These are phyloP conservation scores for Augochlorella aurata DNA, from an alignment of 2,888 invertebrate genomes.

Conservation along the genomic window DNA sequence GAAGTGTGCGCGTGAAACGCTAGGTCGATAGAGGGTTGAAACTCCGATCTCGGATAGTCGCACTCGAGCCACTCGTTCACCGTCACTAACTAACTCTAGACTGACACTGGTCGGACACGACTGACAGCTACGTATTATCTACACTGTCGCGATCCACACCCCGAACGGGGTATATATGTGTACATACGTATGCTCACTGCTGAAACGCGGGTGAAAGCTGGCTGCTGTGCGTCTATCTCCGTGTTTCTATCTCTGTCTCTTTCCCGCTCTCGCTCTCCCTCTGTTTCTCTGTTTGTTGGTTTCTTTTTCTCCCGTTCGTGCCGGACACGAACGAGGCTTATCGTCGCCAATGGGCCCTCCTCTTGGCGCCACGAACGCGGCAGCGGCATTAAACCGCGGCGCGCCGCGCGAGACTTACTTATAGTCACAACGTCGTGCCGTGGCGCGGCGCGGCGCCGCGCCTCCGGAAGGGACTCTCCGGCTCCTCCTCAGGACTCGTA, in stretches of 20 bases:
- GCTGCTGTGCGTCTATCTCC: slow-evolving; percentile 59
- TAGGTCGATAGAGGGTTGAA: background rate
- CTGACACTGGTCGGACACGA: slow-evolving; percentile 53
- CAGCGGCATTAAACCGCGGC: slow-evolving; percentile 79
- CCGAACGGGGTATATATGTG: slow-evolving; percentile 50
- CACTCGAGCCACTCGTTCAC: slow-evolving; percentile 38
- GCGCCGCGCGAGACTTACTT: slow-evolving; percentile 79
- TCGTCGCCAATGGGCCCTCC: slow-evolving; percentile 73
- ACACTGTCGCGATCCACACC: slow-evolving; percentile 66
- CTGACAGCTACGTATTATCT: slow-evolving; percentile 68
- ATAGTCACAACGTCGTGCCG: slow-evolving; percentile 74
- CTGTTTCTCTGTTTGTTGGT: background rate
- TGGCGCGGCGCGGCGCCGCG: slow-evolving; percentile 71
- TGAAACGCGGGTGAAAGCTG: slow-evolving; percentile 67
- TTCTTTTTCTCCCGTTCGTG: slow-evolving; percentile 54
- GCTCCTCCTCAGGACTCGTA: slow-evolving; percentile 65
- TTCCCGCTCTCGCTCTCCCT: background rate
- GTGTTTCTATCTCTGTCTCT: slow-evolving; percentile 7
- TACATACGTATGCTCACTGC: slow-evolving; percentile 54
- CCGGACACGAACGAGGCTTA: slow-evolving; percentile 69
- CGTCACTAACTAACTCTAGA: slow-evolving; percentile 47
- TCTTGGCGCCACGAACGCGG: slow-evolving; percentile 81
- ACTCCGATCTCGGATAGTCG: slow-evolving; percentile 4
- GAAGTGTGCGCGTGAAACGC: too few species aligned
- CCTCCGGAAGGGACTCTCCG: slow-evolving; percentile 66